phyloP scores from a whole-genome alignment of 64 coral and sea anemone species.

The Hydrozoanthus tunicans region DNA sequence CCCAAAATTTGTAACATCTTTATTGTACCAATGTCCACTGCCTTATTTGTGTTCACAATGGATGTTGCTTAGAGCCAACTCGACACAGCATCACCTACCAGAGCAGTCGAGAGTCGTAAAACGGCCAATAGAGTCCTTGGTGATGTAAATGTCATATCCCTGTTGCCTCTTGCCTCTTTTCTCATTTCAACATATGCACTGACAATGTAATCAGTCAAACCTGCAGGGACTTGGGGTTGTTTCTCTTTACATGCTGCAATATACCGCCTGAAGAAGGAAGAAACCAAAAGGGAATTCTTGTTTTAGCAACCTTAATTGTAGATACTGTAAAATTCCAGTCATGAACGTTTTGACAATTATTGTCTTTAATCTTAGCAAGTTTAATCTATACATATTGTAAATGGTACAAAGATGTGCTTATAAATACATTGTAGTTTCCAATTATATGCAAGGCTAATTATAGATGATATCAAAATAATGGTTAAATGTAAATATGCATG shows the following conservation, averaged over 20 bases:
- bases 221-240: constrained; percentile 82
- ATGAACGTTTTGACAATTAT: no score
- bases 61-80: background rate
- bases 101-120: constrained; percentile 90
- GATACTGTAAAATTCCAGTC: background rate
- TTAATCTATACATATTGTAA: no score
- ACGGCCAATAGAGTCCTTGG: constrained; percentile 94
- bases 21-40: no score
- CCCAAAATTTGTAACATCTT: no score
- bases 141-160: constrained; percentile 97
- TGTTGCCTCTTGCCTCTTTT: constrained; percentile 91
- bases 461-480: no score
- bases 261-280: constrained; percentile 70
- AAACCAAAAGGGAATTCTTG: background rate
- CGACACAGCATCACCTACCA: constrained; percentile 57
- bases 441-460: no score
- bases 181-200: constrained; percentile 99
- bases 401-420: no score
- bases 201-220: constrained; percentile 89
- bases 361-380: no score
- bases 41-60: background rate
- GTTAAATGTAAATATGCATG: no score
- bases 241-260: constrained; percentile 98
- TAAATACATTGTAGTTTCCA: no score
- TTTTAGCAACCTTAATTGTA: background rate